Conservation (phyloP, 2,888 invertebrate genomes). For the Drosophila koepferae region DNA sequence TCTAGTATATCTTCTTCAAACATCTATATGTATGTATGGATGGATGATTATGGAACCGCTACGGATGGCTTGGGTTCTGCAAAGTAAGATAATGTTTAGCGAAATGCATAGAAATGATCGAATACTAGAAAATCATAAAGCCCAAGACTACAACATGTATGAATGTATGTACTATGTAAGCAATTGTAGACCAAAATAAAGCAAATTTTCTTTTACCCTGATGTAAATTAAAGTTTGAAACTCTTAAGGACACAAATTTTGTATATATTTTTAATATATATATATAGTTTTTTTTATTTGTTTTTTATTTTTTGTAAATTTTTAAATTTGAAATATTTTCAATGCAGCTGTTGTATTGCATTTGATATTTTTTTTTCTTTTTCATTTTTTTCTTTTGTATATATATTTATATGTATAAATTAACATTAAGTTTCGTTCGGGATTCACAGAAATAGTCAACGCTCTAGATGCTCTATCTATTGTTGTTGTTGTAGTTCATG, state of each 20-base stretch:
- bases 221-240: too few species aligned
- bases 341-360: slow-evolving; percentile 21
- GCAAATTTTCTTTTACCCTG: neutral
- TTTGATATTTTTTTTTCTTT: neutral
- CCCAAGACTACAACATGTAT: neutral
- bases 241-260: neutral
- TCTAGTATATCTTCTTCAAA: too few species aligned
- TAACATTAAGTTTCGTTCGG: slow-evolving; percentile 46
- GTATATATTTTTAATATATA: neutral
- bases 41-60: neutral
- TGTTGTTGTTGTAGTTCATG: slow-evolving; percentile 15
- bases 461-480: slow-evolving; percentile 11
- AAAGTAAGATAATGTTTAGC: neutral
- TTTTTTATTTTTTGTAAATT: slow-evolving; percentile 13
- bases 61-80: neutral
- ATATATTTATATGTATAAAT: slow-evolving; percentile 33
- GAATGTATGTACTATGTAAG: neutral
- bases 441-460: slow-evolving; percentile 35
- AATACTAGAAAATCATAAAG: too few species aligned
- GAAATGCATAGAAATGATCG: neutral
- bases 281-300: neutral
- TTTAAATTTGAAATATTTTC: slow-evolving; percentile 27
- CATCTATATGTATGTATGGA: neutral
- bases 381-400: neutral
- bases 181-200: neutral